phyloP scores from a whole-genome alignment of 2,797 vertebrate species.

The Loris lydekkerianus region DNA sequence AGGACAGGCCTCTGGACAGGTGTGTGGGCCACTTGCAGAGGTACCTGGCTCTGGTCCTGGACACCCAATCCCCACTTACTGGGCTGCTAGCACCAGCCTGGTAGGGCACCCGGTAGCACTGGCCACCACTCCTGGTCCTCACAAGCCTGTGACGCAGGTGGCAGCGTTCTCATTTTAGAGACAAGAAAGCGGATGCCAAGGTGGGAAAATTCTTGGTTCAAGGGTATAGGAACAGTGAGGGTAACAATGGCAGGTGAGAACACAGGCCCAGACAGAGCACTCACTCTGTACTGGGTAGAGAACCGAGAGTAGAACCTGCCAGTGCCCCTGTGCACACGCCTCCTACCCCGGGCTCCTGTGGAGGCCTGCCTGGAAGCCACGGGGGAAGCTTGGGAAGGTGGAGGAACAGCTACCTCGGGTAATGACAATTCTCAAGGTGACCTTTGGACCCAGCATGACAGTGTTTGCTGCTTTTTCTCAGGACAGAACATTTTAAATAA shows the following conservation, averaged over 20 bases:
- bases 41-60: fast-evolving
- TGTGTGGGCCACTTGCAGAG: fast-evolving
- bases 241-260: background rate
- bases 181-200: background rate
- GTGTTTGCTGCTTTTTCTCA: conserved; percentile 88
- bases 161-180: background rate
- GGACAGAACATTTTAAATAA: conserved; percentile 87
- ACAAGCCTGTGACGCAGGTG: background rate
- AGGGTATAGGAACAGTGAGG: background rate
- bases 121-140: background rate
- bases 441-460: conserved; percentile 74
- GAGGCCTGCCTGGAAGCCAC: background rate
- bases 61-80: too few relatives aligned
- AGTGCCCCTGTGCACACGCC: fast-evolving
- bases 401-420: background rate
- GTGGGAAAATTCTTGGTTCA: background rate
- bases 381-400: fast-evolving
- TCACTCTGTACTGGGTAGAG: too few relatives aligned
- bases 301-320: too few relatives aligned
- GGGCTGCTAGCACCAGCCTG: background rate
- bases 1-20: background rate
- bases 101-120: fast-evolving
- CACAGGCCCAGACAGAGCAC: background rate
- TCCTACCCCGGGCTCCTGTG: background rate
- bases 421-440: background rate